These are phyloP conservation scores for Sinohyriopsis cumingii DNA, from an alignment of 2,888 invertebrate genomes.

Conservation along the genomic window DNA sequence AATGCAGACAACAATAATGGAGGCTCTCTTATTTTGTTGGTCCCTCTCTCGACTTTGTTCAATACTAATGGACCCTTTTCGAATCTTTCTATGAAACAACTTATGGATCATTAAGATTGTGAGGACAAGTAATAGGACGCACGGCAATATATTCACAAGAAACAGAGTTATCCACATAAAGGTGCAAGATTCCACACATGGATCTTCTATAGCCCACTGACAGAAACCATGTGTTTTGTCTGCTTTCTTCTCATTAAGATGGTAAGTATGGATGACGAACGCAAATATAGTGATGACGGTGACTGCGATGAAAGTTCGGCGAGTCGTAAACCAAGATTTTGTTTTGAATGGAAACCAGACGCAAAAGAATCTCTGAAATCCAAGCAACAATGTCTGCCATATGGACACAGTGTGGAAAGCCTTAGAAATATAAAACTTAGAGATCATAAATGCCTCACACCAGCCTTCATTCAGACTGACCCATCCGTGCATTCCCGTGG, in stretches of 20 bases:
- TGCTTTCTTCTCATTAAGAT: constrained; percentile 14
- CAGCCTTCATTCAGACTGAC: not conserved
- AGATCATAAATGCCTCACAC: constrained; percentile 21
- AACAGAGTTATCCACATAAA: constrained; percentile 21
- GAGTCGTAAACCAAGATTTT: constrained; percentile 13
- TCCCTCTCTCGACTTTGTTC: constrained; percentile 10
- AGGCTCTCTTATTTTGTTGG: constrained; percentile 22
- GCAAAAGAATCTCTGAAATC: constrained; percentile 30
- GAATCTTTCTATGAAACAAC: no score
- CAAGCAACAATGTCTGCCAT: constrained; percentile 38
- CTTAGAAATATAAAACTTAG: constrained; percentile 19
- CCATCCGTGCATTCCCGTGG: no score
- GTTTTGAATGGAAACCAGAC: constrained; percentile 25
- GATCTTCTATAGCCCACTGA: constrained; percentile 11
- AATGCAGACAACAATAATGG: constrained; percentile 27
- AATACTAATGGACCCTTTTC: no score
- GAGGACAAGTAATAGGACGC: no score
- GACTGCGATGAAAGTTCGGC: constrained; percentile 8
- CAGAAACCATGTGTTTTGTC: constrained; percentile 7
- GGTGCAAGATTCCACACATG: constrained; percentile 11
- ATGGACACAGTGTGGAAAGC: constrained; percentile 35
- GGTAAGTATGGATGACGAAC: constrained; percentile 20
- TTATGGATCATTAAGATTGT: no score
- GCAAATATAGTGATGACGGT: constrained; percentile 14
- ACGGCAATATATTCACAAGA: constrained; percentile 28